phyloP scores from a whole-genome alignment of 2,888 invertebrate genomes.

The Melanotus villosus region DNA sequence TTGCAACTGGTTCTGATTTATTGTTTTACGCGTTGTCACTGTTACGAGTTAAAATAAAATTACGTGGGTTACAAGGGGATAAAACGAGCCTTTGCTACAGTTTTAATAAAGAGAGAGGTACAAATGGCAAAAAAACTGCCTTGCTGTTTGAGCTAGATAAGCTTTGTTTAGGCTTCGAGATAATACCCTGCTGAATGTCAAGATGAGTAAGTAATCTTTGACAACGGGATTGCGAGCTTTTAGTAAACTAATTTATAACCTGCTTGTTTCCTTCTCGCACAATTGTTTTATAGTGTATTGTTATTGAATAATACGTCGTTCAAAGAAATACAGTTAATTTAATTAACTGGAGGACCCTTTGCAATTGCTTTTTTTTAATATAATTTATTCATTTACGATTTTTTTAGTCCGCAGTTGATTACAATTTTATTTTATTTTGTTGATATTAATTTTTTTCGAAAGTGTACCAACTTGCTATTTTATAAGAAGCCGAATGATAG shows the following conservation, averaged over 20 bases:
- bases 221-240: not conserved
- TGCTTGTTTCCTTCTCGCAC: no score
- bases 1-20: conserved; percentile 8
- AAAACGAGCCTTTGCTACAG: not conserved
- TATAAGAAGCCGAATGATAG: no score
- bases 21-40: conserved; percentile 11
- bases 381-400: no score
- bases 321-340: no score
- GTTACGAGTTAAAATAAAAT: conserved; percentile 12
- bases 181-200: conserved; percentile 2
- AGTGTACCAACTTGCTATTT: no score
- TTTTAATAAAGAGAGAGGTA: conserved; percentile 1
- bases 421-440: no score
- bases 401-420: no score
- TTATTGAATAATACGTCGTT: no score
- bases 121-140: conserved; percentile 2
- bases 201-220: conserved; percentile 16
- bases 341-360: no score
- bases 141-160: not conserved
- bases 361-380: no score
- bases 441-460: no score
- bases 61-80: not conserved
- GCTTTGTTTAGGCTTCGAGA: conserved; percentile 3
- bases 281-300: no score
- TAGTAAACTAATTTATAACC: not conserved